Evolutionary conservation across 2,888 invertebrate genomes (phyloP).

Genomic region (Cataglyphis cursor): DNA sequence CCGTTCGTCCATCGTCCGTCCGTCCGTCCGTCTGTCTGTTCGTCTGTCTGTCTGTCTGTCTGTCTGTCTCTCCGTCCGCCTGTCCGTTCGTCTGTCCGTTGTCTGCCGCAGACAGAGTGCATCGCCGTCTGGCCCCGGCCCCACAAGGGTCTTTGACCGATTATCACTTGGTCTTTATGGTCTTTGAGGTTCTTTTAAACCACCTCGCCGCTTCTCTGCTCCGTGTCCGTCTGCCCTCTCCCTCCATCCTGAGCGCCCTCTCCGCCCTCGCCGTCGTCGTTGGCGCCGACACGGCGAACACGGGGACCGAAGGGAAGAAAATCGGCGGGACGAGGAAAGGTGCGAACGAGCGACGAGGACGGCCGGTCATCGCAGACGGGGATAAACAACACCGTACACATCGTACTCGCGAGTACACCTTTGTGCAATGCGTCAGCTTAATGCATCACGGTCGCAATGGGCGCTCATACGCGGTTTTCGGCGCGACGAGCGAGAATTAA

Average conservation of each 20-base stretch:
- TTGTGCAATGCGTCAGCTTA: constrained; percentile 41
- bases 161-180: constrained; percentile 84
- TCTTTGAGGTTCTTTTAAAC: constrained; percentile 82
- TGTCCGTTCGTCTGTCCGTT: constrained; percentile 74
- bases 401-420: constrained; percentile 38
- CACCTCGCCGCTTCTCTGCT: constrained; percentile 58
- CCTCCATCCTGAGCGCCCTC: constrained; percentile 36
- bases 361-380: constrained; percentile 14
- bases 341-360: constrained; percentile 50
- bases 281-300: constrained; percentile 46
- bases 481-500: constrained; percentile 9
- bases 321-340: constrained; percentile 53
- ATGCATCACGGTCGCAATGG: constrained; percentile 31
- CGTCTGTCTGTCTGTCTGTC: constrained; percentile 11
- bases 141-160: constrained; percentile 83
- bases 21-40: constrained; percentile 60
- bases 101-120: constrained; percentile 78
- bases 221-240: constrained; percentile 56
- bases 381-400: constrained; percentile 47
- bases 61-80: constrained; percentile 54
- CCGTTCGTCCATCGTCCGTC: constrained; percentile 40
- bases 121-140: constrained; percentile 80
- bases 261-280: constrained; percentile 40
- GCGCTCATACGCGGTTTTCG: constrained; percentile 35
- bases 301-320: constrained; percentile 48